phyloP scores from a whole-genome alignment of 2,888 invertebrate species.

The Leucozona laternaria region DNA sequence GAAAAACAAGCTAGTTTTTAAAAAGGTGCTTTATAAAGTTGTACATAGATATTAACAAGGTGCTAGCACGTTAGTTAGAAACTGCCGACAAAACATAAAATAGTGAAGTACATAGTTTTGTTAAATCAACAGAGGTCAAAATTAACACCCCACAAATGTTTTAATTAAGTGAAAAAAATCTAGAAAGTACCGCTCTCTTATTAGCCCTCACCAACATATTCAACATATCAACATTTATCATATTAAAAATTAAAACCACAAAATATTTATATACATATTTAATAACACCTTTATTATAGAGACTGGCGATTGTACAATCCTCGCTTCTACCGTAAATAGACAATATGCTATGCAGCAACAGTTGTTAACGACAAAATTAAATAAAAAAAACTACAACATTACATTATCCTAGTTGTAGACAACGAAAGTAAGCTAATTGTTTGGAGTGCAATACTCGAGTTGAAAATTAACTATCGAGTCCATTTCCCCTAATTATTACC shows the following conservation, averaged over 20 bases:
- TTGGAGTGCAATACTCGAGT: background rate
- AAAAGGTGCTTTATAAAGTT: too few relatives aligned
- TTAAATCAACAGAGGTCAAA: too few relatives aligned
- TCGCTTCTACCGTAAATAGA: slow-evolving; percentile 81
- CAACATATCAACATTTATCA: background rate
- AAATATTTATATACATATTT: slow-evolving; percentile 33
- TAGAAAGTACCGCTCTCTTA: background rate
- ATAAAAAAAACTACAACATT: slow-evolving; percentile 13
- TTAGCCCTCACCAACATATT: background rate
- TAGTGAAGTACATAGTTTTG: too few relatives aligned
- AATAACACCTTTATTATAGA: slow-evolving; percentile 79
- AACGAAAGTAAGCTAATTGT: slow-evolving; percentile 19
- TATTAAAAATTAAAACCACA: background rate
- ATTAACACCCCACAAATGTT: too few relatives aligned
- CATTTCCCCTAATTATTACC: background rate
- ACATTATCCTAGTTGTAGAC: background rate
- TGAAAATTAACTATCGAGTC: background rate
- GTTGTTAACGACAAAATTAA: background rate
- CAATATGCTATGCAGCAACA: background rate
- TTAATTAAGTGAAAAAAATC: too few relatives aligned
- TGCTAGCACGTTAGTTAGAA: too few relatives aligned
- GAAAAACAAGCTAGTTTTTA: too few relatives aligned
- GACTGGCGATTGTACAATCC: slow-evolving; percentile 83
- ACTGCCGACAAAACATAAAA: too few relatives aligned
- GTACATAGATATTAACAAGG: too few relatives aligned